Evolutionary conservation across 2,888 invertebrate species (phyloP), one percentile per base, ranked within the genome.

Genomic region (Diadromus collaris): DNA sequence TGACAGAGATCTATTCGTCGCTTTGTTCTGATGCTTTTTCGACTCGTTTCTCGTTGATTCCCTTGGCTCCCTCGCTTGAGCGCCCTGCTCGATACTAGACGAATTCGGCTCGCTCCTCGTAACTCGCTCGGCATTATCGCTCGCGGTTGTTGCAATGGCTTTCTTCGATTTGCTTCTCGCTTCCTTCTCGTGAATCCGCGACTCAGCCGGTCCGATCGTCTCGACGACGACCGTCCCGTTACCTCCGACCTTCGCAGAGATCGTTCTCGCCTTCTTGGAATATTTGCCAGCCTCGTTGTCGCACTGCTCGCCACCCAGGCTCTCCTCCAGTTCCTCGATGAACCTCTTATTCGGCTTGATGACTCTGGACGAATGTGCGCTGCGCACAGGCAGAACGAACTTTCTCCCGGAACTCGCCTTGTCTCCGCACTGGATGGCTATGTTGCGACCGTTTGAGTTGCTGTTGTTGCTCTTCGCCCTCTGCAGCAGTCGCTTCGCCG

Each of bases 291-390:
- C 65, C 7, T 89, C 88, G 77, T 85, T 86, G 48, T 89, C 89
- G 29, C 85, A 83, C 70, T 86, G 85, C 24, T 90, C 89, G 70
- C 90, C 84, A n/a, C 32, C 46, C 27, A 73, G 38, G 21, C 29
- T 79, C 56, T 91, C 91, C 86, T 93, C 94, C 81, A 94, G 94
- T 78, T 94, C 94, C 87, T 95, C 95, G 72, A 96, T 93, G 86
- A 97, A 96, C 83, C 95, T 93, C 91, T 97, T 97, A 88, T 96
- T 97, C 51, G 97, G 97, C 89, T 96, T 97, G 70, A 97, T 97
- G 56, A 96, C 95, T 83, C 97, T 93, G 6, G 96, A 96, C 54
- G 97, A 97, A 89, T 97, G 95, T 19, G 94, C 95, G 92, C 97
- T 97, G 85, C 96, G 93, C 61, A 95, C 93, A 21, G 97, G 97